Evolutionary conservation across 2,888 invertebrate genomes (phyloP).

Genomic region (Marasmarcha lunaedactyla): DNA sequence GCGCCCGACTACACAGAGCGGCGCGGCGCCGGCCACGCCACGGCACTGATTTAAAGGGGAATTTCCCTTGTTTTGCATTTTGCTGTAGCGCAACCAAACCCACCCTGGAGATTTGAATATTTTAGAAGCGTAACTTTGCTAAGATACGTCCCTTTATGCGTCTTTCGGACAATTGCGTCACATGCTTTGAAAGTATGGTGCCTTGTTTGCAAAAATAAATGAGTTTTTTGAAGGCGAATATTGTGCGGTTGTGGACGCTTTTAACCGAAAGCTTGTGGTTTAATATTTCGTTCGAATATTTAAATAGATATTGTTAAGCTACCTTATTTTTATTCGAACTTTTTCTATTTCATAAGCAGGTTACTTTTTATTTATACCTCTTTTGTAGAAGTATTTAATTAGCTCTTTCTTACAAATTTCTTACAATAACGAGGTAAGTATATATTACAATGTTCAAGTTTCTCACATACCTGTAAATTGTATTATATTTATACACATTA

Average conservation of each 20-base stretch:
- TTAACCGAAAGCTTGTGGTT: conserved; percentile 20
- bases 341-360: no score
- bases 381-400: no score
- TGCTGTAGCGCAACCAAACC: conserved; percentile 47
- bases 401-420: no score
- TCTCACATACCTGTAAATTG: no score
- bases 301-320: no score
- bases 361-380: no score
- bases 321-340: no score
- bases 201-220: conserved; percentile 2
- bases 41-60: conserved; percentile 55
- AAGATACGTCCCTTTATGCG: conserved; percentile 46
- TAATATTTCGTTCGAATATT: no score
- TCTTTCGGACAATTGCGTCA: conserved; percentile 33
- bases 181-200: conserved; percentile 22
- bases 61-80: conserved; percentile 64
- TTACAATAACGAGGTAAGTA: no score
- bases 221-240: not conserved
- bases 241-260: conserved; percentile 14
- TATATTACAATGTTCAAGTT: no score
- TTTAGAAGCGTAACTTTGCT: conserved; percentile 50
- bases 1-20: no score
- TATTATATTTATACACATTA: no score
- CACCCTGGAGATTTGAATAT: conserved; percentile 60
- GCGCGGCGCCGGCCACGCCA: conserved; percentile 20